These are phyloP conservation scores for Orchestia grillus DNA, from an alignment of 1,140 invertebrate genomes.

Conservation along the genomic window DNA sequence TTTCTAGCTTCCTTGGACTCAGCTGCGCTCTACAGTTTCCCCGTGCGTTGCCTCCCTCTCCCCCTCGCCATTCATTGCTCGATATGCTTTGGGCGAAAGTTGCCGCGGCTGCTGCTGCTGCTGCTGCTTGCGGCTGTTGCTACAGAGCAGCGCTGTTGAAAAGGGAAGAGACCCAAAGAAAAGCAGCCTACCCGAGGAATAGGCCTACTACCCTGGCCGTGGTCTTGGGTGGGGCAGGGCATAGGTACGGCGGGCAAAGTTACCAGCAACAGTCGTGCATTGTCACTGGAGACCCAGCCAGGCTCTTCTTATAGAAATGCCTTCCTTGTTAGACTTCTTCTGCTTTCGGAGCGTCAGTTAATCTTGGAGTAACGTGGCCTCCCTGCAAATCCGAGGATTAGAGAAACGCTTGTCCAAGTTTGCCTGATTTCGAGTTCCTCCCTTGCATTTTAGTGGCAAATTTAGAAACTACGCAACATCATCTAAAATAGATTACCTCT, in stretches of 20 bases:
- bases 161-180: conserved; percentile 38
- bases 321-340: conserved; percentile 46
- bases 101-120: conserved; percentile 32
- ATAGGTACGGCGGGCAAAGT: conserved; percentile 39
- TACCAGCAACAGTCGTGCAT: conserved; percentile 55
- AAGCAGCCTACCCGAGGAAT: not conserved
- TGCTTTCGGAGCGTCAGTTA: not conserved
- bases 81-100: conserved; percentile 55
- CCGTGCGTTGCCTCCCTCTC: not conserved
- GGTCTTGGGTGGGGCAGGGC: conserved; percentile 32
- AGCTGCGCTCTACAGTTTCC: conserved; percentile 14
- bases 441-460: not conserved
- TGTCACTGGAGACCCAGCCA: conserved; percentile 39
- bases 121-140: conserved; percentile 49
- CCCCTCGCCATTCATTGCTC: conserved; percentile 38
- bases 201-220: conserved; percentile 18
- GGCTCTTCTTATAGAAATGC: conserved; percentile 22
- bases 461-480: not conserved
- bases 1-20: not conserved
- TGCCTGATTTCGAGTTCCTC: not conserved
- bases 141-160: conserved; percentile 46
- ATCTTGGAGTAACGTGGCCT: not conserved
- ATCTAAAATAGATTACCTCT: too few species aligned
- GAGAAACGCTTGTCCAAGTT: not conserved
- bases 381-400: conserved; percentile 29